Evolutionary conservation across 92 coral and sea anemone species (phyloP), one percentile per base, ranked within the genome.

Genomic region (Actinostola sp.): DNA sequence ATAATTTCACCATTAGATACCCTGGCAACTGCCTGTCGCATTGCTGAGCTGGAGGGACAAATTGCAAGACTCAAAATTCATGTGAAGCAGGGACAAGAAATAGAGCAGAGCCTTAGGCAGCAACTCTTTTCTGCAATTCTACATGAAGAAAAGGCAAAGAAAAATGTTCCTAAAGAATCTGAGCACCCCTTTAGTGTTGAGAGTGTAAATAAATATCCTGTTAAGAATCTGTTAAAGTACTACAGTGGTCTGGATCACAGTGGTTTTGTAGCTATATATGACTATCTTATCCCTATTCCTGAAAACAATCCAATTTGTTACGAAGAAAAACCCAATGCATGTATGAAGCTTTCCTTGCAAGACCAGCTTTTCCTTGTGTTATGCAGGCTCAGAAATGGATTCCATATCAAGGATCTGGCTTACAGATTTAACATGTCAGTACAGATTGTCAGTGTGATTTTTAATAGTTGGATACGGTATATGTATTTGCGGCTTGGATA

Each of bases 391-490:
- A 76, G 65, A 76, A 29, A 39, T 64, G 66, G 82, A 32, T 52
- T 76, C 28, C 75, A 56, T 54, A 69, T 66, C 41, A 73, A 83
- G 65, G 76, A 76, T 26, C 60, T 84, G 23, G 53, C 83, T 4
- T 7, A 67, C 2, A 84, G 84, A 58, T 63, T 71, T 76, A 28
- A 36, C 0, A 34, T 83, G 10, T 61, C 73, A 24, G 78, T 75
- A 58, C 28, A 77, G 55, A 8, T 75, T 4, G 81, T 71, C 28
- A 71, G 79, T 16, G 59, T 66, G 67, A 76, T 83, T 25, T 35
- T 76, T 24, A 83, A 52, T 28, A 83, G 75, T 43, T 83, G 84
- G 75, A 35, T 52, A 9, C 73, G 77, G 63, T 76, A 76, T 67
- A 59, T 83, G 67, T 72, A 19, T 51, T n/a, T 67, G 65, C 15